phyloP scores from a whole-genome alignment of 2,888 invertebrate species.

The Hoplodrina ambigua region DNA sequence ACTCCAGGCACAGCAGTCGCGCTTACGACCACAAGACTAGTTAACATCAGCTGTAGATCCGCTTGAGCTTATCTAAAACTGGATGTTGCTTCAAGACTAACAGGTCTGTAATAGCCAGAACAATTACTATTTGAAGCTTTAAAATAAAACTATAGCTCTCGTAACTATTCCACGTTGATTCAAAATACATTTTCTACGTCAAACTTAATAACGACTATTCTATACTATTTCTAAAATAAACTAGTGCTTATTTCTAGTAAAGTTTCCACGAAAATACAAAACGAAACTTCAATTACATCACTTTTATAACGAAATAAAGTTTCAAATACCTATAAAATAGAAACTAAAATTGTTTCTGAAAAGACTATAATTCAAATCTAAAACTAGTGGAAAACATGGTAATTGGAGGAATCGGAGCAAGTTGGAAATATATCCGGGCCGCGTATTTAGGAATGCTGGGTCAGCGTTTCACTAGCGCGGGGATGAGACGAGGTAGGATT shows the following conservation, averaged over 20 bases:
- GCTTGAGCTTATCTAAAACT: too few relatives aligned
- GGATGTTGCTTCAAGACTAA: too few relatives aligned
- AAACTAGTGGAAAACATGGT: constrained; percentile 49
- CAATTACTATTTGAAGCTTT: too few relatives aligned
- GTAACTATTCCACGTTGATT: too few relatives aligned
- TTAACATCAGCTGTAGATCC: too few relatives aligned
- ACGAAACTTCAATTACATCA: constrained; percentile 4
- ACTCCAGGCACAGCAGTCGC: too few relatives aligned
- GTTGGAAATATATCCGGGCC: constrained; percentile 48
- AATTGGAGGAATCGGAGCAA: constrained; percentile 49
- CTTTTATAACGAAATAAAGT: constrained; percentile 10
- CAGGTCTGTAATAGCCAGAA: too few relatives aligned
- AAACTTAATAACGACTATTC: neutral
- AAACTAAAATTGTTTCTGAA: constrained; percentile 21
- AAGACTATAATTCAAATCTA: constrained; percentile 44
- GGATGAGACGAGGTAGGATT: neutral
- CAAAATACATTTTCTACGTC: too few relatives aligned
- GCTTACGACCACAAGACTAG: too few relatives aligned
- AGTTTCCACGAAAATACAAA: neutral
- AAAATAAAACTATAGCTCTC: too few relatives aligned
- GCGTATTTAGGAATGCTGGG: constrained; percentile 20
- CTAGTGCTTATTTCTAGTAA: too few relatives aligned
- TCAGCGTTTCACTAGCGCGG: neutral
- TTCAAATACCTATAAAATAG: constrained; percentile 18
- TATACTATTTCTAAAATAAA: neutral